Evolutionary conservation across 64 coral and sea anemone species (phyloP).

Genomic region (Pocillopora damicornis): DNA sequence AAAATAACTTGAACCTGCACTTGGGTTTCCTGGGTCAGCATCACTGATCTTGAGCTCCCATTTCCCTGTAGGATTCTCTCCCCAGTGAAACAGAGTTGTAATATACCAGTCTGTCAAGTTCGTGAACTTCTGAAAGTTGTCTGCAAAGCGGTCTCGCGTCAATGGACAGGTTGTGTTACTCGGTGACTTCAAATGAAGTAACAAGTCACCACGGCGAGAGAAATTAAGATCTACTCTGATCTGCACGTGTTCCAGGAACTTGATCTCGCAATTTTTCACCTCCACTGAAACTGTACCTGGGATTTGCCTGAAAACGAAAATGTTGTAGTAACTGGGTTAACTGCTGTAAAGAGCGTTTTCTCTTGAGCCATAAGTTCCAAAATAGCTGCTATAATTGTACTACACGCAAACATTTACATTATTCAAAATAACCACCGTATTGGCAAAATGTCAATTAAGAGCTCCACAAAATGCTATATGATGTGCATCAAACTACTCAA

Average conservation of each 20-base stretch:
- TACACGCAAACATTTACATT: too few relatives aligned
- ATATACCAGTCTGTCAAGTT: constrained; percentile 43
- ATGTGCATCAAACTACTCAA: too few relatives aligned
- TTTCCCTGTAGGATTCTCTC: too few relatives aligned
- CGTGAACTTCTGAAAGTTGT: not conserved
- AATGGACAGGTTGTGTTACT: constrained; percentile 18
- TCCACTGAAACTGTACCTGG: not conserved
- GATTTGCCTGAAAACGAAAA: not conserved
- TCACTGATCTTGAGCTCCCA: too few relatives aligned
- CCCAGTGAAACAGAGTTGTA: not conserved
- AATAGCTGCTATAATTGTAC: too few relatives aligned
- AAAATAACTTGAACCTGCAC: constrained; percentile 7
- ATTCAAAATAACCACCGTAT: too few relatives aligned
- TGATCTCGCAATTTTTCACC: constrained; percentile 15
- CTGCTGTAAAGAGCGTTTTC: too few relatives aligned
- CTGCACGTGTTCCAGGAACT: constrained; percentile 36
- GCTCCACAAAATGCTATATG: too few relatives aligned
- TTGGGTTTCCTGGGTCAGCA: not conserved
- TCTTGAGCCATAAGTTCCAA: too few relatives aligned
- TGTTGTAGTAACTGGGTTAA: not conserved
- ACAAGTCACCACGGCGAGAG: constrained; percentile 10
- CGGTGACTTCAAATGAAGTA: constrained; percentile 4
- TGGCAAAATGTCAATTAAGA: too few relatives aligned
- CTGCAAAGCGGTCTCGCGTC: not conserved
- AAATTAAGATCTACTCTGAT: constrained; percentile 33